Evolutionary conservation across 2,113 vertebrate species (phyloP), one percentile per base, ranked within the genome.

Genomic region (Salvator merianae): DNA sequence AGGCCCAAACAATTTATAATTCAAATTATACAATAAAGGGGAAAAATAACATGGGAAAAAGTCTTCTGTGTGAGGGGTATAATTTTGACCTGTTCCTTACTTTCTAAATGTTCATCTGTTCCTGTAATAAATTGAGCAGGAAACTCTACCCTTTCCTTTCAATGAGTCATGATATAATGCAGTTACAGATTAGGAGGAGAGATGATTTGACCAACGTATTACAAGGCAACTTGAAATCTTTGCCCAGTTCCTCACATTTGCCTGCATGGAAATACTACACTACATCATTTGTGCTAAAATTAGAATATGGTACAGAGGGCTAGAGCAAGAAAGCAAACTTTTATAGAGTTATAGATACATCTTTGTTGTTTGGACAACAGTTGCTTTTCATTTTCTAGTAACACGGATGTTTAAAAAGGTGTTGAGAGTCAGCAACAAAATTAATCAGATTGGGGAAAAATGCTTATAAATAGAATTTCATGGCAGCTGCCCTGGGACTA

Each of bases 131-230:
- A 94, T 89, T 85, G 77, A 75, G 18, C 91, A 96, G 96, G 96
- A 96, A 96, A 93, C 95, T 94, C 95, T 91, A 84, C 96, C 95
- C 94, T 96, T 96, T 96, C 96, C 95, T 96, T 88, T 87, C 90
- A 94, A 83, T 94, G 93, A 95, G 89, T 94, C 92, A 95, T 94
- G 94, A 94, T 90, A 91, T 92, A 95, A 95, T 94, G 91, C 81
- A 88, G 79, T 91, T 77, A 69, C 75, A 95, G 94, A 95, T 94
- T 91, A 94, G 91, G 91, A 94, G 91, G 91, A 20, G 55, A 88
- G 86, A 90, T 36, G 50, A 87, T 85, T 80, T 90, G 85, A 94
- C 85, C 90, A 92, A 94, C 36, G 78, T 62, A 43, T 66, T 88
- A 83, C 28, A 69, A 79, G 88, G 77, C 87, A 90, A 83, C 87